A percentile compares a stretch with the other conserved stretches of the same genome.
These are phyloP conservation scores for Anas platyrhynchos DNA, from an alignment of 2,113 vertebrate genomes.

Conservation along the genomic window DNA sequence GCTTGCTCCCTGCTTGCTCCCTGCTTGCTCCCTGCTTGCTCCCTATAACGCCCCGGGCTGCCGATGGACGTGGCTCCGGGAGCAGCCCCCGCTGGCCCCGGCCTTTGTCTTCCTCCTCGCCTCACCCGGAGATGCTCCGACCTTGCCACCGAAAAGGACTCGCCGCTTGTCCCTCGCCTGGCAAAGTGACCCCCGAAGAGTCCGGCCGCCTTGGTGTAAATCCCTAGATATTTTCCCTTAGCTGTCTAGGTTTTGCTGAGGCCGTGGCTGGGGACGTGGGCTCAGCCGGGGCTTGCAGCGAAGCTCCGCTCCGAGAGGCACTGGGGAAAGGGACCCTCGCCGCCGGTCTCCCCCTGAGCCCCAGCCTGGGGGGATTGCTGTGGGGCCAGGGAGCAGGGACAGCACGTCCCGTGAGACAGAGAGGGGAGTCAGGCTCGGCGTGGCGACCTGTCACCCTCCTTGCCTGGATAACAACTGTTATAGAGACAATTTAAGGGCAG, in stretches of 20 bases:
- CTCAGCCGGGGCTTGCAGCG: accelerated
- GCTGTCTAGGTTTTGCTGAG: background rate
- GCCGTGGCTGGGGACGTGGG: accelerated
- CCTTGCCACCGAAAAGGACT: background rate
- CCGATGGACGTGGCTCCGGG: accelerated
- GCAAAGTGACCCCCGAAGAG: background rate
- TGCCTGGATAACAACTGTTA: background rate
- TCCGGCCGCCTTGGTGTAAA: accelerated
- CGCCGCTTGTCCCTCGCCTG: background rate
- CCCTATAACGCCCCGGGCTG: background rate
- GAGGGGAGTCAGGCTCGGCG: background rate
- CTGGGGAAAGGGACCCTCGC: background rate
- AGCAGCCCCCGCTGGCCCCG: background rate
- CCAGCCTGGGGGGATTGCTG: background rate
- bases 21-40: background rate
- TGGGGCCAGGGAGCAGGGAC: accelerated
- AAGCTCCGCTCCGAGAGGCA: background rate
- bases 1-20: background rate
- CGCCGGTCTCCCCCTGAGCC: accelerated
- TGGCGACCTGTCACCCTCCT: accelerated
- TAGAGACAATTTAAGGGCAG: background rate
- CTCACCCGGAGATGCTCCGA: background rate
- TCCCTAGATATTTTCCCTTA: background rate
- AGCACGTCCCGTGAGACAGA: background rate
- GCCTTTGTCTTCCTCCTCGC: background rate